Conservation (phyloP, 2,797 vertebrate genomes). For the Corythornis leucogaster region DNA sequence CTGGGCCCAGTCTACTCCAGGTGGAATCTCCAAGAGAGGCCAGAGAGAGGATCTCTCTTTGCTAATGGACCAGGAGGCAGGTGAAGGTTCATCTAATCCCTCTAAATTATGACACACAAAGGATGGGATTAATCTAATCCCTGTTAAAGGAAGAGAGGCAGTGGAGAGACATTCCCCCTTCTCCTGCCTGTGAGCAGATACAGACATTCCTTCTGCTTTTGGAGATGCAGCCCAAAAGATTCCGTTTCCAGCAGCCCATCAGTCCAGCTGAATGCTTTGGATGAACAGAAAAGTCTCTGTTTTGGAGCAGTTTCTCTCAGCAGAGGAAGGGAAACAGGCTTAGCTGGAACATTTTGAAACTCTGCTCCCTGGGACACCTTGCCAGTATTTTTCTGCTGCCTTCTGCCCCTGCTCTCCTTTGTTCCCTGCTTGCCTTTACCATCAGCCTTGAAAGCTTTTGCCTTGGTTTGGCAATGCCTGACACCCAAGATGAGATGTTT, state of each 20-base stretch:
- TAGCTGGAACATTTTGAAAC: neutral
- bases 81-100: neutral
- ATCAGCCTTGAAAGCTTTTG: accelerated
- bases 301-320: neutral
- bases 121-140: slow-evolving; percentile 24
- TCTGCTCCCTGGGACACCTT: neutral
- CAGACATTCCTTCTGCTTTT: neutral
- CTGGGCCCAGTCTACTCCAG: accelerated
- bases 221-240: neutral
- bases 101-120: neutral
- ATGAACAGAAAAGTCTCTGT: neutral
- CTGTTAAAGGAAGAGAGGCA: neutral
- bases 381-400: neutral
- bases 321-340: neutral
- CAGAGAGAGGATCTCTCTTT: neutral
- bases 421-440: neutral
- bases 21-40: neutral
- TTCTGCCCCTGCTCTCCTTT: neutral
- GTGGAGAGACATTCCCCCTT: accelerated
- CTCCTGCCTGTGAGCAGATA: accelerated
- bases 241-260: neutral
- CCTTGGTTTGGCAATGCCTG: neutral
- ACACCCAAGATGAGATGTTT: neutral
- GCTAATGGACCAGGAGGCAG: neutral
- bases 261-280: accelerated